phyloP scores from a whole-genome alignment of 2,888 invertebrate genomes.

The Caenorhabditis sinica region DNA sequence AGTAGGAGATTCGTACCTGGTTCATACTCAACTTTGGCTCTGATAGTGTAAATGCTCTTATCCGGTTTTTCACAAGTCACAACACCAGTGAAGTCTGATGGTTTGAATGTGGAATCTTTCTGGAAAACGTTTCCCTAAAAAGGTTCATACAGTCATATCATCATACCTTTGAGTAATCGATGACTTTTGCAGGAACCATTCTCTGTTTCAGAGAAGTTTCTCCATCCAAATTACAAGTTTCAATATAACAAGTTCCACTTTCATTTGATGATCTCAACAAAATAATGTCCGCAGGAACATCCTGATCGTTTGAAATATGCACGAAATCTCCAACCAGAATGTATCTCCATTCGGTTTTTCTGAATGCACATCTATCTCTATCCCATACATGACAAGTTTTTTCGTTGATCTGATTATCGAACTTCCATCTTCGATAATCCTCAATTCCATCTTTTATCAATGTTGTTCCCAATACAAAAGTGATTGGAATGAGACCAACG shows the following conservation, averaged over 20 bases:
- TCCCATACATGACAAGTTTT: slow-evolving; percentile 91
- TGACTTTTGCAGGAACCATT: slow-evolving; percentile 72
- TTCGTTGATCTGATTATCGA: slow-evolving; percentile 95
- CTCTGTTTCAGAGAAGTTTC: slow-evolving; percentile 96
- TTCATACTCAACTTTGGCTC: slow-evolving; percentile 87
- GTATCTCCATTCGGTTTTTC: slow-evolving; percentile 89
- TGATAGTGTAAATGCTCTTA: slow-evolving; percentile 95
- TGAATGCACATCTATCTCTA: slow-evolving; percentile 69
- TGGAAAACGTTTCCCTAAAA: slow-evolving; percentile 21
- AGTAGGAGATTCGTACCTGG: slow-evolving; percentile 12
- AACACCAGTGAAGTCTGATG: slow-evolving; percentile 88
- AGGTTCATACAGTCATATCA: not conserved
- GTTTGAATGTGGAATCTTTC: slow-evolving; percentile 73
- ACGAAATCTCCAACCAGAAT: slow-evolving; percentile 95
- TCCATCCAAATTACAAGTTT: slow-evolving; percentile 96
- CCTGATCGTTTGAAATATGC: slow-evolving; percentile 96
- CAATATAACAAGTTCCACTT: slow-evolving; percentile 92
- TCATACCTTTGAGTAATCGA: slow-evolving; percentile 86
- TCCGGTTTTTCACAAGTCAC: slow-evolving; percentile 96
- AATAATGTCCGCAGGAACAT: slow-evolving; percentile 96
- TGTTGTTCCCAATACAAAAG: slow-evolving; percentile 94
- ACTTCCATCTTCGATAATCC: slow-evolving; percentile 92
- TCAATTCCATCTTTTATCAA: slow-evolving; percentile 97
- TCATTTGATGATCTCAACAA: slow-evolving; percentile 73
- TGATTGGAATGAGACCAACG: slow-evolving; percentile 90